Evolutionary conservation across 2,888 invertebrate species (phyloP).

Genomic region (Erpobdella octoculata): DNA sequence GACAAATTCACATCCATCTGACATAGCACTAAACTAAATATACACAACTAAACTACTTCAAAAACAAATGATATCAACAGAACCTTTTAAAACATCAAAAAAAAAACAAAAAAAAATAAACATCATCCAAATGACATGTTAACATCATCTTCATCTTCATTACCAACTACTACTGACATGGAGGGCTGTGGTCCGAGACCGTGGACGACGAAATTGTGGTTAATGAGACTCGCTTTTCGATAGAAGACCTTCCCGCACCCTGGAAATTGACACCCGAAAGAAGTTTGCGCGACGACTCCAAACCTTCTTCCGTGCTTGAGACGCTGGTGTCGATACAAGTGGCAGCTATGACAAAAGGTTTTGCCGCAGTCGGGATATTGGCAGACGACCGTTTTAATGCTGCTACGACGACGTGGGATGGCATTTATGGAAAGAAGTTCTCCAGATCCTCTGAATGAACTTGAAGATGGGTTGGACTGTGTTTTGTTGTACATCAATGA

Average conservation of each 20-base stretch:
- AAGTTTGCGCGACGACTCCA: constrained; percentile 27
- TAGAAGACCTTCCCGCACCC: constrained; percentile 29
- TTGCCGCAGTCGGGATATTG: constrained; percentile 31
- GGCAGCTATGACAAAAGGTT: constrained; percentile 30
- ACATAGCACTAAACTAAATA: not conserved
- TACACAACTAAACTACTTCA: not conserved
- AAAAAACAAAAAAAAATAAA: not conserved
- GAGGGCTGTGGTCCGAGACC: not conserved
- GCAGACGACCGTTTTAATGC: constrained; percentile 29
- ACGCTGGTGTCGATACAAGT: constrained; percentile 32
- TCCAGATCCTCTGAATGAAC: not conserved
- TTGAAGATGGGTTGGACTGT: too few relatives aligned
- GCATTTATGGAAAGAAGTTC: not conserved
- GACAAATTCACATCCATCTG: not conserved
- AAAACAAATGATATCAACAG: not conserved
- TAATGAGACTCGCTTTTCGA: constrained; percentile 26
- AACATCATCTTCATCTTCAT: not conserved
- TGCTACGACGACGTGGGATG: constrained; percentile 22
- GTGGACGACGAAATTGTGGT: constrained; percentile 26
- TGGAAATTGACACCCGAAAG: constrained; percentile 19
- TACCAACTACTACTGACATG: not conserved
- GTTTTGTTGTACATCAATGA: not conserved
- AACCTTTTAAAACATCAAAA: not conserved
- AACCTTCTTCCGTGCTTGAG: constrained; percentile 30
- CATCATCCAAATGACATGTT: not conserved